Base-by-base conservation (phyloP, 1,140 invertebrate genomes). In the Choristoneura fumiferana region DNA sequence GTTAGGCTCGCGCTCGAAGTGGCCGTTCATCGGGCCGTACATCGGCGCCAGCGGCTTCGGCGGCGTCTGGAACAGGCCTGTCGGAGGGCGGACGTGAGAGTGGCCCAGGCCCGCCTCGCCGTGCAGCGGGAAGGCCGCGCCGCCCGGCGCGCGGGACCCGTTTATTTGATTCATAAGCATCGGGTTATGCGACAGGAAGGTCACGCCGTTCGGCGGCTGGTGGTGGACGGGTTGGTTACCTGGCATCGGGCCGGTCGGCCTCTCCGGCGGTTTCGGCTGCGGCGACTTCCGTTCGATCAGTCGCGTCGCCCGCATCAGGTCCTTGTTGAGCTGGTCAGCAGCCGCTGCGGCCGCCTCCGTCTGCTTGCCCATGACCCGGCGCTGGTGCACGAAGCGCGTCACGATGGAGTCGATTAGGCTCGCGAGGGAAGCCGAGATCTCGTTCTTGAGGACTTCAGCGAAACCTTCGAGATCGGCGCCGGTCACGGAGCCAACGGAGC, bases 391-490 rank as follows among this genome's bases (percentile, higher is more conserved):
- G 76, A 96, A 97, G 63, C 95, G 92, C 10, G 93, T 93, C 40
- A 98, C 92, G 54, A 97, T 95, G 8, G 94, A 95, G 84, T 98
- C 97, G 60, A 98, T 96, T n/a, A 98, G 89, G 59, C 94, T 95
- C 4, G 94, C 93, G 39, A 97, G 81, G 4, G 95, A 96, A 54
- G 95, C 93, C 10, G 94, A 95, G 58, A 98, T 95, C 91, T 98
- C 97, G 35, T 93, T 94, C 89, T 98, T 98, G 0, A 98, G 91
- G 40, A 95, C 93, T 69, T 98, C 96, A 4, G 96, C 95, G 39
- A 98, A 89, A 49, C 95, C 94, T 85, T 98, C 96, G 1, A 98
- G 90, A 76, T 97, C 96, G 10, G 93, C 91, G 17, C 93, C 93
- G 0, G 93, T 93, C 63, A 94, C 91, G 29, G 93, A 90, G 56